Percentiles rank a stretch among this genome's conserved stretches.
These are phyloP conservation scores for Cottus gobio DNA, from an alignment of 2,113 vertebrate species.

Conservation along the genomic window DNA sequence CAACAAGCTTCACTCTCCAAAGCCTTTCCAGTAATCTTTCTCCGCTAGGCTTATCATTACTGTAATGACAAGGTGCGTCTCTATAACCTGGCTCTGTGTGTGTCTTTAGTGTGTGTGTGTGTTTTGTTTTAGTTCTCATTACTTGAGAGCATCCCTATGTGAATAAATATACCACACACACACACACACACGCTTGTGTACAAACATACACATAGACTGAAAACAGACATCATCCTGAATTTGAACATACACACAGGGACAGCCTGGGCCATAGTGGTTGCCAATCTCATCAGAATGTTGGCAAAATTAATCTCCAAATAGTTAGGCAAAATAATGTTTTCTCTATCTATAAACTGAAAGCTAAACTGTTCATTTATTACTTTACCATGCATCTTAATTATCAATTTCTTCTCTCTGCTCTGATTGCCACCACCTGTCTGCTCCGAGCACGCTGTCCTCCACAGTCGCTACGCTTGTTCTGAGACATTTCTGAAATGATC, in stretches of 20 bases:
- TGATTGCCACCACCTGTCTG: neutral
- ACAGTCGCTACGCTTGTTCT: neutral
- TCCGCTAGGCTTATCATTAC: constrained; percentile 80
- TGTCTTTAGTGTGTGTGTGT: constrained; percentile 29
- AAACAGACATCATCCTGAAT: constrained; percentile 39
- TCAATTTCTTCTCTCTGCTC: neutral
- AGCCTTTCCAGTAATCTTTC: constrained; percentile 79
- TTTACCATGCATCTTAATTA: neutral
- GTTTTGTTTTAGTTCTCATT: too few relatives aligned
- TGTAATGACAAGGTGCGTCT: constrained; percentile 82
- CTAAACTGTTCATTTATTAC: neutral
- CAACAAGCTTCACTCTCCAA: constrained; percentile 75
- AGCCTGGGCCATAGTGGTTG: constrained; percentile 17
- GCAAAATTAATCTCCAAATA: neutral
- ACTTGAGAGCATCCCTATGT: constrained; percentile 60
- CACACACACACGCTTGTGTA: neutral
- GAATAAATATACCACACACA: constrained; percentile 40
- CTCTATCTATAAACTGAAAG: neutral
- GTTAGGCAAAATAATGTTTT: neutral
- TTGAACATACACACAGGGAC: constrained; percentile 25
- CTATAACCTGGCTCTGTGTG: constrained; percentile 55
- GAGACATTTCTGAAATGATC: neutral
- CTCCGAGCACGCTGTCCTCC: neutral
- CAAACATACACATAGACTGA: constrained; percentile 29
- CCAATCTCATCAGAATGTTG: too few relatives aligned